Conservation (phyloP, 2,113 vertebrate genomes). For the Poecile atricapillus region DNA sequence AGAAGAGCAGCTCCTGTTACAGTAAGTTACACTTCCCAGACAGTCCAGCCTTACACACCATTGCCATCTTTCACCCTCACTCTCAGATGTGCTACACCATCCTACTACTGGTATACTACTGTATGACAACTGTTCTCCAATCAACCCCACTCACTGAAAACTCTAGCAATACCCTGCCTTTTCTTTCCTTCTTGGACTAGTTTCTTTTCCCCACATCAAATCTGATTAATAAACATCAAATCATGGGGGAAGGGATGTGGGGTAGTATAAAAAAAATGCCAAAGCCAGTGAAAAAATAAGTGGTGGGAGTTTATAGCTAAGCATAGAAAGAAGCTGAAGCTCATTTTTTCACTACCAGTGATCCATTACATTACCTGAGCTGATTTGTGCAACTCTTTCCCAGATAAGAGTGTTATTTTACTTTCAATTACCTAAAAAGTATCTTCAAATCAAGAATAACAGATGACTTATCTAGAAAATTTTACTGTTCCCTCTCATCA, state of each 20-base stretch:
- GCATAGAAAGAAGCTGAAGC: background rate
- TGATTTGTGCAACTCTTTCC: background rate
- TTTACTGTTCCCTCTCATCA: background rate
- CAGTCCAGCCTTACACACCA: background rate
- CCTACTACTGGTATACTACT: background rate
- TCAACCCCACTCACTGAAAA: background rate
- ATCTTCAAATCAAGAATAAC: background rate
- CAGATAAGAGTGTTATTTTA: background rate
- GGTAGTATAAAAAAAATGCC: background rate
- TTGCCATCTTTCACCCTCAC: background rate
- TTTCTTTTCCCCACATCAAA: background rate
- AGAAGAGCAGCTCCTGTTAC: background rate
- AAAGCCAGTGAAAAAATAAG: background rate
- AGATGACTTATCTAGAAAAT: background rate
- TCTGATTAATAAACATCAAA: background rate
- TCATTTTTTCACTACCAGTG: background rate
- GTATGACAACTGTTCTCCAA: background rate
- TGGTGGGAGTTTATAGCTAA: background rate
- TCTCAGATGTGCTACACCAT: background rate
- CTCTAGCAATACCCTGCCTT: background rate
- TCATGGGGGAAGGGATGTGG: accelerated
- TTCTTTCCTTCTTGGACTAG: background rate
- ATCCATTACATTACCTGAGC: background rate
- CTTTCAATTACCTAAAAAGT: background rate
- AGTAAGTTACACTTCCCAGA: background rate